Evolutionary conservation across 2,888 invertebrate genomes (phyloP).

Genomic region (Mesorhabditis sp.): DNA sequence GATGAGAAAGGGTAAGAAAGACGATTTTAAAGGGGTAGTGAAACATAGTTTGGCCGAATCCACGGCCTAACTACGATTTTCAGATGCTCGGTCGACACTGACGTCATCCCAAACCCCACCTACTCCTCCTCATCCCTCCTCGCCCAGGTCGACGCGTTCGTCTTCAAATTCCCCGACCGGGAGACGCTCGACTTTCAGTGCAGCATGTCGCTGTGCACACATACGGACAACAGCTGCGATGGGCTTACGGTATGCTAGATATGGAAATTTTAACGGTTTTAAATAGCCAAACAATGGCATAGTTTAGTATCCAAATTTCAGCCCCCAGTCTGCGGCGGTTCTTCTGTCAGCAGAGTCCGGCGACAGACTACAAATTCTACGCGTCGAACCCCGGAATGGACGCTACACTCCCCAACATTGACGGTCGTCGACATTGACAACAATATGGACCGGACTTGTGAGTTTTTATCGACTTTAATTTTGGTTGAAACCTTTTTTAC

Average conservation of each 20-base stretch:
- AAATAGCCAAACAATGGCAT: neutral
- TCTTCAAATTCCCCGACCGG: constrained; percentile 53
- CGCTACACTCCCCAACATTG: constrained; percentile 44
- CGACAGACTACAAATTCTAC: constrained; percentile 7
- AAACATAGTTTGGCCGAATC: constrained; percentile 2
- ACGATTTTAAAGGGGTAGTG: neutral
- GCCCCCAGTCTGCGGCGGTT: constrained; percentile 43
- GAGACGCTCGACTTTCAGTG: constrained; percentile 44
- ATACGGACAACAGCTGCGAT: constrained; percentile 40
- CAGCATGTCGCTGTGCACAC: constrained; percentile 44
- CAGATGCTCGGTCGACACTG: constrained; percentile 43
- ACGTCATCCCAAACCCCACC: constrained; percentile 46
- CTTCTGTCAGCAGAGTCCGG: constrained; percentile 3
- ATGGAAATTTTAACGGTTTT: too few relatives aligned
- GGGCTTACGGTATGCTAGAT: constrained; percentile 31
- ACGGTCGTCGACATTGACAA: constrained; percentile 50
- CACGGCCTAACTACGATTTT: neutral
- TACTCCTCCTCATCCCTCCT: constrained; percentile 33
- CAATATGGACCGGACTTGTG: constrained; percentile 13
- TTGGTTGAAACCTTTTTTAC: too few relatives aligned
- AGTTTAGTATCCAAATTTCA: constrained; percentile 20
- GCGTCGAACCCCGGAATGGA: constrained; percentile 13
- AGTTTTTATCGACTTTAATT: too few relatives aligned
- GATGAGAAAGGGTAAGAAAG: constrained; percentile 40
- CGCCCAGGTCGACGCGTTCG: constrained; percentile 43